Percentiles rank a stretch among this genome's conserved stretches.
Evolutionary conservation across 2,797 vertebrate genomes (phyloP).

Genomic region (Lepus townsendii): DNA sequence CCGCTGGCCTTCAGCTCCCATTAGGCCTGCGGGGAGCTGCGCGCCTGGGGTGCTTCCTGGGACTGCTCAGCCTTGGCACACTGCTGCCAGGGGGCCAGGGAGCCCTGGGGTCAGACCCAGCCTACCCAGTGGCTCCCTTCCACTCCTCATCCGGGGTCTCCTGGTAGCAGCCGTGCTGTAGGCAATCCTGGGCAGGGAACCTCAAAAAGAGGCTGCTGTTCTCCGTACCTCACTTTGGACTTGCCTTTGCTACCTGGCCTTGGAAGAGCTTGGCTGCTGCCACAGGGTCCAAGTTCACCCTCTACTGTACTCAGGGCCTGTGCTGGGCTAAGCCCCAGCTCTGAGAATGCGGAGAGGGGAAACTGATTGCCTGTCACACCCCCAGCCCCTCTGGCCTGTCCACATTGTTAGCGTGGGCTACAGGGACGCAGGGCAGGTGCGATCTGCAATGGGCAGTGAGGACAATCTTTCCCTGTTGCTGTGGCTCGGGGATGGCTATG

Average conservation of each 20-base stretch:
- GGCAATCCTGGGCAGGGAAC: background rate
- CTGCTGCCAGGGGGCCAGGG: background rate
- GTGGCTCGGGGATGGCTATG: background rate
- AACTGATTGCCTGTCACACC: too few species aligned
- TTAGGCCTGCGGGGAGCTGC: background rate
- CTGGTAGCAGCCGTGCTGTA: background rate
- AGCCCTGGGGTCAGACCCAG: background rate
- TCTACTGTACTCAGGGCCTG: background rate
- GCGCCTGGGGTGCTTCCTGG: fast-evolving
- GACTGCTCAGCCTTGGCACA: background rate
- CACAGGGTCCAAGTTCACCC: background rate
- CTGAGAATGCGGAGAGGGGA: background rate
- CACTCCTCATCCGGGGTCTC: background rate
- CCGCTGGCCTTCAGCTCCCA: background rate
- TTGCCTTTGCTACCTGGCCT: background rate
- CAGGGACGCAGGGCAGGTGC: fast-evolving
- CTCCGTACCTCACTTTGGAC: fast-evolving
- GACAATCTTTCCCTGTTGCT: fast-evolving
- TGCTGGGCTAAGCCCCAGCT: background rate
- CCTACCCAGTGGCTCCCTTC: background rate
- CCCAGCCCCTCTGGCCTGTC: background rate
- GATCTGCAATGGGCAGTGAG: background rate
- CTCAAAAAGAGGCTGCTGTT: background rate
- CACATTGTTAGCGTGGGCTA: fast-evolving
- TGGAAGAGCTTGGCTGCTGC: background rate